Evolutionary conservation across 2,888 invertebrate species (phyloP), one percentile per base, ranked within the genome.

Genomic region (Eupeodes luniger): DNA sequence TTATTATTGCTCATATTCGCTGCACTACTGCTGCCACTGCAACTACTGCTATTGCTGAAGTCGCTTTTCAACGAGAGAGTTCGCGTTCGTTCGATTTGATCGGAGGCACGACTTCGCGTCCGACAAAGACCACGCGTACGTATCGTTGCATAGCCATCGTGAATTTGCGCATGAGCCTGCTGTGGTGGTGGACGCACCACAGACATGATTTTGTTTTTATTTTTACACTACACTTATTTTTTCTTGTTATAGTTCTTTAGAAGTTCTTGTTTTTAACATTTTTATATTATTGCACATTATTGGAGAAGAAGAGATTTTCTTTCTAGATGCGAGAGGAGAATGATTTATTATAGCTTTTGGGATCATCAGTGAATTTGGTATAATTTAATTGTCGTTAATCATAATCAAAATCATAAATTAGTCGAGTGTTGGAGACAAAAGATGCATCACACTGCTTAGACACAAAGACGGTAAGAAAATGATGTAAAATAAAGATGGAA

Each of bases 111-210:
- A 72, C 94, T 94, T 36, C 93, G 91, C n/a, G 92, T 93, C 49
- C 94, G 92, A 74, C 91, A 92, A n/a, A 94, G 90, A 36, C 93
- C 94, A 40, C 94, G 95, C 14, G 96, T 95, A 83, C 97, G 94
- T 90, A 98, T 97, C n/a, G 97, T 98, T 74, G 97, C 97, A 94
- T 97, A 98, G 79, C 97, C 97, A 93, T 98, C 97, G 93, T 97
- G 96, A 74, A 97, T 96, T 47, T 91, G 90, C 34, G 72, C 47
- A 40, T 92, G 90, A 47, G 91, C 90, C 14, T 92, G 91, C 59
- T 92, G 91, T 47, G 44, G 59, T n/a, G 90, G 79, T 19, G 91
- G 90, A 44, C 91, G 91, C 6, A 91, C 90, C 67, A 83, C 77
- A 83, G 77, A 81, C 80, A 89, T 80, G 66, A 19, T 70, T 77